These are phyloP conservation scores for Paraplagusia blochii DNA, from an alignment of 2,113 vertebrate genomes.

Conservation along the genomic window DNA sequence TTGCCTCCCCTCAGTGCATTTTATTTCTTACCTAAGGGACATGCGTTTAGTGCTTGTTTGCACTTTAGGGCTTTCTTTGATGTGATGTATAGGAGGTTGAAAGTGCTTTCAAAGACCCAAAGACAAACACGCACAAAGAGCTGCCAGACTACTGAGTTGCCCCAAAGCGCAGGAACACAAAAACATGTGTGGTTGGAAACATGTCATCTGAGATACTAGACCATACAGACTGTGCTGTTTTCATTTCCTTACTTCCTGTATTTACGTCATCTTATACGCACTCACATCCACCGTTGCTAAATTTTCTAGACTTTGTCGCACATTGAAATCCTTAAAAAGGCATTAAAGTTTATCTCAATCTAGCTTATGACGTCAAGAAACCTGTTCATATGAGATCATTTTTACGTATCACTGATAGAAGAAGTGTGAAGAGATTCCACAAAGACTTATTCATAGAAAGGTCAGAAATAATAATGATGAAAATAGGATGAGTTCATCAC, in stretches of 20 bases:
- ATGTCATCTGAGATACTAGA: not conserved
- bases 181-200: constrained; percentile 1
- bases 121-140: not conserved
- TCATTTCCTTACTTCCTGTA: constrained; percentile 1
- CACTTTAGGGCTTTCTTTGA: constrained; percentile 51
- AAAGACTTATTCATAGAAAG: not conserved
- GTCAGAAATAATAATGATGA: too few relatives aligned
- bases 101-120: constrained; percentile 30
- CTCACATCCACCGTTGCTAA: constrained; percentile 1
- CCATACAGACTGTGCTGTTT: not conserved
- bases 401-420: not conserved
- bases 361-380: not conserved
- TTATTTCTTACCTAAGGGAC: constrained; percentile 37
- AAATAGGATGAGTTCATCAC: too few relatives aligned
- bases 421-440: not conserved
- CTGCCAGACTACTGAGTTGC: not conserved
- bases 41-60: constrained; percentile 28
- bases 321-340: constrained; percentile 11
- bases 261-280: not conserved
- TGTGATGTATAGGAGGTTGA: constrained; percentile 29
- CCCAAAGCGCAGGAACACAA: constrained; percentile 9
- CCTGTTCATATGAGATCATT: constrained; percentile 12
- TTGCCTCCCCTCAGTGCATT: constrained; percentile 30
- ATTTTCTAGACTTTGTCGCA: constrained; percentile 1
- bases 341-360: not conserved